Evolutionary conservation across 1,140 invertebrate genomes (phyloP), one percentile per base, ranked within the genome.

Genomic region (Diorhabda elongata): DNA sequence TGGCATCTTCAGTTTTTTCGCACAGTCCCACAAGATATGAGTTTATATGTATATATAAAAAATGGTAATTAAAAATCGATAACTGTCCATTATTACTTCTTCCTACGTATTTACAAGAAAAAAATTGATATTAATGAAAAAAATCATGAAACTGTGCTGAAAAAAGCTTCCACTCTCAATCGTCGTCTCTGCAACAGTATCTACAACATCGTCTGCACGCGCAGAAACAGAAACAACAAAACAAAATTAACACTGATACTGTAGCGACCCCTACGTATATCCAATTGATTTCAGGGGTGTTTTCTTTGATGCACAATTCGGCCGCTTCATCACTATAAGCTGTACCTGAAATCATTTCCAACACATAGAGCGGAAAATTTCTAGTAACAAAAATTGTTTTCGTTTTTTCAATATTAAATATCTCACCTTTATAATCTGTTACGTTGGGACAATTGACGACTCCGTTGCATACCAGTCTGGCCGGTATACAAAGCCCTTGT

Each of bases 381-480:
- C 26, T 26, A 26, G 26, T 26, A 5, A 44, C 26, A 69, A 81
- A 74, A 71, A 79, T 26, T 26, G 26, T 79, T 69, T 73, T 82
- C 44, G 84, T 78, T 7, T 81, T 52, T 52, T 52, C 26, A 26
- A 26, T 52, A 52, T 52, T 52, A 52, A 52, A 6, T 5, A 6
- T 52, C 66, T 68, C 64, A 81, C 80, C 80, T 73, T 73, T 72
- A 64, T 66, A 69, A 42, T 76, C 73, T 11, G 79, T 75, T 5
- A 77, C 83, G 70, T 91, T 91, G 0, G 93, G 94, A 81, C 94
- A 96, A 81, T 95, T 94, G 2, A 92, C 85, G 2, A 94, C 85
- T 7, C 93, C 94, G 77, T 96, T 95, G 78, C 94, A 96, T 0
- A 95, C 86, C 8, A 95, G 83, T 72, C 90, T 84, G 5, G 87